Evolutionary conservation across 2,113 vertebrate species (phyloP), one percentile per base, ranked within the genome.

Genomic region (Plectropomus leopardus): DNA sequence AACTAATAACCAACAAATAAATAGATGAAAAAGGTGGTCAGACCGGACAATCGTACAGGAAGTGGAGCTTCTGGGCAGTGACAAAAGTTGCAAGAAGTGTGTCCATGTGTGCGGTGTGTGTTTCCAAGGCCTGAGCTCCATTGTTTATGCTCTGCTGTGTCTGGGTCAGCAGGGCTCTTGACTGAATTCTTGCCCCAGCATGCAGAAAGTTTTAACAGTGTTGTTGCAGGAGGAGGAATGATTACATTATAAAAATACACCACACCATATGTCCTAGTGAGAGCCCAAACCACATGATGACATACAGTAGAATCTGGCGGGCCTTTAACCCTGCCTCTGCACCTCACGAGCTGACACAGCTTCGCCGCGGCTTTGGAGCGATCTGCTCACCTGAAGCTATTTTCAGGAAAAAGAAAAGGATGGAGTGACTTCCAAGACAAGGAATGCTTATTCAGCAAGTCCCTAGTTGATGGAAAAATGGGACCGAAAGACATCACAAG

Each of bases 151-250:
- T 86, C 69, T 85, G 76, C 85, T 84, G 87, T 88, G 87, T 90
- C 87, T 90, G 90, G 88, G 85, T 86, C 87, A 85, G 76, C 85
- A 59, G 74, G 82, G 74, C 80, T 77, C 80, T 87, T 71, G 68
- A 86, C 82, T 79, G 82, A 93, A 93, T 90, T 92, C 87, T 87
- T 92, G 90, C 84, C 91, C 72, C 87, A 91, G 92, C 91, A 87
- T 92, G 91, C 76, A 88, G 54, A 85, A 72, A 30, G 84, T 87
- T 93, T 92, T 87, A 91, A 88, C 76, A 42, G 86, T 88, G 92
- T 92, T 92, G 79, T 88, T 90, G 86, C 72, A 90, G 57, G 82
- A 88, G 86, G 72, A 87, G 76, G 85, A 89, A 92, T 84, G 88
- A 92, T 89, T 91, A 80, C 87, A 89, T 90, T 93, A 86, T 86